Evolutionary conservation across 2,888 invertebrate species (phyloP).

Genomic region (Ellobium chinense): DNA sequence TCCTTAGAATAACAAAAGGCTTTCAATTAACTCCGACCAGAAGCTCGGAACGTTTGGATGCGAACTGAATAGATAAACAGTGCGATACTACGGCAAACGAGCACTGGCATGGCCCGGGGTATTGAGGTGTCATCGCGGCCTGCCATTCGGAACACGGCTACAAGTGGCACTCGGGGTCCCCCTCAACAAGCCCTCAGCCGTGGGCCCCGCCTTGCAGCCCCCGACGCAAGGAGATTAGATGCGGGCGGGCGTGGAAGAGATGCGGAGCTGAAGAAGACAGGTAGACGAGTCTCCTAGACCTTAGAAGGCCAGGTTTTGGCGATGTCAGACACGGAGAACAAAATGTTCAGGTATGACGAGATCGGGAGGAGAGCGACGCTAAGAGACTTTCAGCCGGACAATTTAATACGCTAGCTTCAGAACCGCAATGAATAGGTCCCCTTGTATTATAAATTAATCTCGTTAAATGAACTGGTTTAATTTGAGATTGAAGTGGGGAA

Average conservation of each 20-base stretch:
- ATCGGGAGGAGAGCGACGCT: no score
- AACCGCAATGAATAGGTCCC: no score
- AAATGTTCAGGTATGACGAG: not conserved
- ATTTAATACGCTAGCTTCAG: no score
- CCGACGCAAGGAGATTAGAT: not conserved
- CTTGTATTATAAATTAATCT: no score
- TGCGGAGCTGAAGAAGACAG: not conserved
- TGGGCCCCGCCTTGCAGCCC: constrained; percentile 19
- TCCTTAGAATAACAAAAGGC: constrained; percentile 38
- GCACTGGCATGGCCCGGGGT: constrained; percentile 16
- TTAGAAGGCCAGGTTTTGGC: not conserved
- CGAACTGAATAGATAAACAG: constrained; percentile 45
- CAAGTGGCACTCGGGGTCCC: constrained; percentile 42
- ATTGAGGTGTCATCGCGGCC: constrained; percentile 42
- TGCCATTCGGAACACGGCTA: constrained; percentile 38
- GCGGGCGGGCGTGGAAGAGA: not conserved
- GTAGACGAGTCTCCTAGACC: not conserved
- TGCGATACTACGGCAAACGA: constrained; percentile 34
- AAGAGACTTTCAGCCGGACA: no score
- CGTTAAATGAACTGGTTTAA: no score
- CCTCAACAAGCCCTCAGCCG: constrained; percentile 18
- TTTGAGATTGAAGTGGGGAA: no score
- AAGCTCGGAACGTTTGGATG: constrained; percentile 37
- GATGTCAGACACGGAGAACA: not conserved
- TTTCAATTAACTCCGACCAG: constrained; percentile 44